Base-by-base conservation (phyloP, 2,888 invertebrate genomes). In the Chrysotoxum bicinctum region DNA sequence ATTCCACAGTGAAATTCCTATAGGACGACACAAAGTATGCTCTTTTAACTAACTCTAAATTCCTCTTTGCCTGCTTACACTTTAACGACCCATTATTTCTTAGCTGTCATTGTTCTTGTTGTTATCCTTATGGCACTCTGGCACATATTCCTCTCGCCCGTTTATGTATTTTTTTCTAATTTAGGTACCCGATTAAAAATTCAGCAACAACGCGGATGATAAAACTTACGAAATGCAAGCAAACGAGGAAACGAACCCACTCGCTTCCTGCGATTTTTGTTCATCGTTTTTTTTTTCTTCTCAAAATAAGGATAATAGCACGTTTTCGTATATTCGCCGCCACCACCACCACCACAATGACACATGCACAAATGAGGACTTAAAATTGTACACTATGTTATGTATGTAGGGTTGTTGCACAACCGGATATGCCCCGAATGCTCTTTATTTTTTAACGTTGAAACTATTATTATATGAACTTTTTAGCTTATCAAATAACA, bases 161-260 rank as follows among this genome's bases (percentile, higher is more conserved):
- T 45, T 45, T 45, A 48, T 48, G 45, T 62, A 30, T 66, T 62
- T 45, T 66, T 78, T 73, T 40, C 68, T 75, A 74, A 74, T 80
- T 80, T 62, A 66, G 66, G 66, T 48, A 74, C 62, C 74, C 80
- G 74, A 75, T 80, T 74, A 80, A 80, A 80, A 62, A 74, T 54
- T 35, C 45, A 69, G 26, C 60, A 69, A 75, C 43, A 69, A 80
- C 69, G 35, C 43, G 50, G 50, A 50, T 69, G 68, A 76, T 50
- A 50, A 14, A 76, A 58, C 26, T 64, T 60, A 37, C 54, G 35
- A 60, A 45, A 68, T 74, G 54, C 45, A 72, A 54, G 70, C 32
- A 62, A 62, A 62, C 32, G 50, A 68, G 16, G 58, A 45, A 45
- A 9, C 23, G 58, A 45, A 45, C 14, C 23, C 48, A 32, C 16